Base-by-base conservation (phyloP, 1,140 invertebrate genomes). In the Cotesia glomerata region DNA sequence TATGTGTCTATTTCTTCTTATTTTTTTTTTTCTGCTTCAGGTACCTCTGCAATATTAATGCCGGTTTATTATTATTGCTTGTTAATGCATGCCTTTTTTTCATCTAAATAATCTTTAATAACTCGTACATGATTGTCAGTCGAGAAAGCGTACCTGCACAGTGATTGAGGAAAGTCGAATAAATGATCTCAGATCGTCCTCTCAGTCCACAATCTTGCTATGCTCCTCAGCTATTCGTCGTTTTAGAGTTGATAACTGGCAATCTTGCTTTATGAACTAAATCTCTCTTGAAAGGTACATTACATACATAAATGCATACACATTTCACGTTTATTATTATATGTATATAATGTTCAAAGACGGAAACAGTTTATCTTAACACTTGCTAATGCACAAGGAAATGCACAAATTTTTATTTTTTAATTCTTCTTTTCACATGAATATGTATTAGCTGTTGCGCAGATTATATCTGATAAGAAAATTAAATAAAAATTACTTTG, bases 101-200 rank as follows among this genome's bases (percentile, higher is more conserved):
- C 4, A 36, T 36, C 13, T 62, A 18, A 26, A 13, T 62, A 18
- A 35, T 56, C 66, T 54, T 39, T 54, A 69, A 69, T 69, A 69
- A 56, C 18, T 51, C 39, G 11, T 36, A 13, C 32, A 64, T 14
- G 13, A 45, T 45, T 16, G 26, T 36, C 36, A 13, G 8, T 61
- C 51, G 61, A 56, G 69, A 71, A 71, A 71, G 69, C 62, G 49
- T 65, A 11, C 35, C 5, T 34, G 34, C 26, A 26, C 26, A 26
- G 26, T 70, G 51, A 59, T 69, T 45, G 67, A 58, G 52, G 69
- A 71, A 71, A 71, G 69, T 63, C 26, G 51, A 32, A 58, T 71
- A 65, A 71, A 35, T 52, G 61, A 71, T 71, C 32, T 65, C 39
- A 71, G 61, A 45, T 65, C 52, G 39, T 45, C 39, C 39, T 45